These are phyloP conservation scores for Nasonia oneida DNA, from an alignment of 2,888 invertebrate species.

Conservation along the genomic window DNA sequence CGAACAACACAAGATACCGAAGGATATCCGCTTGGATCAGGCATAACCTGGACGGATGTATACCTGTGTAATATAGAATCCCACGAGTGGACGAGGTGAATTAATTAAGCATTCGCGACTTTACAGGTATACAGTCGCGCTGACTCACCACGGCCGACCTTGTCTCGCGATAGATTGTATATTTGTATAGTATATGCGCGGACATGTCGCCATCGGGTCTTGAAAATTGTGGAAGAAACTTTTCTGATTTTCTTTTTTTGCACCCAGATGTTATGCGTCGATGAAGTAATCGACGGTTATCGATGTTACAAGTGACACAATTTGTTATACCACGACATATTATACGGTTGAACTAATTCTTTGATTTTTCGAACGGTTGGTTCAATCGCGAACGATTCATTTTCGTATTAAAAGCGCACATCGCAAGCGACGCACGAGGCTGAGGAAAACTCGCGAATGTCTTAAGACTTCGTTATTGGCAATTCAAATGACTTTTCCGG, in stretches of 20 bases:
- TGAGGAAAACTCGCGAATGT: background rate
- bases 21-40: background rate
- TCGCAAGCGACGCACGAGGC: background rate
- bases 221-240: background rate
- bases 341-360: background rate
- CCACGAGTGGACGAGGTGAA: background rate
- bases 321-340: background rate
- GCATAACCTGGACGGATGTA: background rate
- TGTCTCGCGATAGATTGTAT: background rate
- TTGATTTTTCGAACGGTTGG: background rate
- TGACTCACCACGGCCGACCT: conserved; percentile 22
- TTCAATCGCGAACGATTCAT: background rate
- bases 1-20: background rate
- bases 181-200: background rate
- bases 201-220: background rate
- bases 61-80: background rate
- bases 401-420: background rate
- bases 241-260: background rate
- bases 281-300: background rate
- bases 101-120: conserved; percentile 20
- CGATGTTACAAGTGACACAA: background rate
- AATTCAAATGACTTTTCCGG: background rate
- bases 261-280: background rate
- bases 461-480: no score
- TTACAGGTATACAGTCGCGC: background rate